Evolutionary conservation across 2,113 vertebrate species (phyloP), one percentile per base, ranked within the genome.

Genomic region (Paralichthys olivaceus): DNA sequence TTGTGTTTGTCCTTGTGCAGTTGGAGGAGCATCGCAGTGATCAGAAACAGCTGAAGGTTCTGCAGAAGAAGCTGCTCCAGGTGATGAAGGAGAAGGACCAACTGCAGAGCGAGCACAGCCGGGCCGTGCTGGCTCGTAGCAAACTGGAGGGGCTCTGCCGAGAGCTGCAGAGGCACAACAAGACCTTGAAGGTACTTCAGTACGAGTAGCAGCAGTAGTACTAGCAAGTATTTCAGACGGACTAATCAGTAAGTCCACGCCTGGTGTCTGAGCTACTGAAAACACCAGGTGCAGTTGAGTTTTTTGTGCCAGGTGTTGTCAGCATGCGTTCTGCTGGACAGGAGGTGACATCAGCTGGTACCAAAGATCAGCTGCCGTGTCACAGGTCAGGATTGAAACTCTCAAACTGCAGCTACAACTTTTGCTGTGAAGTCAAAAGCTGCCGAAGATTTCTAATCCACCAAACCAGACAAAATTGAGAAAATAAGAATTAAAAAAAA

Each of bases 101-200:
- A 86, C 93, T 99, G 59, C 98, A 98, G 92, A 94, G 96, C 1
- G 98, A 99, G 62, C 97, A 99, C 89, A 99, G 97, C 90, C 92
- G 96, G 79, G 97, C 97, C 0, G 92, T 99, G 60, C 93, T 99
- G 0, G 98, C 98, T 15, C 96, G 98, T 22, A 99, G 98, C 90
- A 99, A 99, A 87, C 94, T 99, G 0, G 98, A 99, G 87, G 95
- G 97, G 49, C 94, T 99, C 51, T 99, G 98, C 79, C 92, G 97
- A 23, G 97, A 99, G 90, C 95, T 99, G 81, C 98, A 99, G 93
- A 95, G 98, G 79, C 98, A 99, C 93, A 99, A 99, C 92, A 99
- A 98, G 93, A 99, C 96, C 0, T 90, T 99, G 37, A 99, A 99
- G 97, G 98, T 98, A 81, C 37, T 23, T 54, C 40, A 22, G 1